phyloP scores from a whole-genome alignment of 2,888 invertebrate species.

The Eupeodes luniger region DNA sequence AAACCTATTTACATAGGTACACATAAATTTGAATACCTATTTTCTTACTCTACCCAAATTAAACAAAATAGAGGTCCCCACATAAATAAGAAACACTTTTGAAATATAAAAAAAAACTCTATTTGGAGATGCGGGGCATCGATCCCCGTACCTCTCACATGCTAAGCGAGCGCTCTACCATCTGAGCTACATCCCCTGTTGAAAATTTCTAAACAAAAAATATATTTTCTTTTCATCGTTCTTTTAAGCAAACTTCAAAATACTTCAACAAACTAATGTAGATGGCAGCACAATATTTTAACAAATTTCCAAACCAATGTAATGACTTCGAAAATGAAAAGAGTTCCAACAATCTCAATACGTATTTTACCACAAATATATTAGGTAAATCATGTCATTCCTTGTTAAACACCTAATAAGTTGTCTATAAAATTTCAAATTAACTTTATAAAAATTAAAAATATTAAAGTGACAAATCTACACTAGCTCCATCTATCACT shows the following conservation, averaged over 20 bases:
- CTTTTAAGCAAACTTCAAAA: neutral
- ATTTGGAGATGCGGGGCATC: constrained; percentile 81
- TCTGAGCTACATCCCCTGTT: constrained; percentile 84
- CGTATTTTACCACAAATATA: too few relatives aligned
- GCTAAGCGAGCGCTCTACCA: constrained; percentile 86
- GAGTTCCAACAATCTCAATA: neutral
- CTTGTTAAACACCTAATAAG: too few relatives aligned
- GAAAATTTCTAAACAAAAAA: neutral
- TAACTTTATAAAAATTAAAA: too few relatives aligned
- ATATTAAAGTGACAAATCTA: neutral
- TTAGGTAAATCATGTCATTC: too few relatives aligned
- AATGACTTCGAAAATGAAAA: neutral
- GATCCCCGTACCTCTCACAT: constrained; percentile 87
- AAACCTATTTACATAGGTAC: too few relatives aligned
- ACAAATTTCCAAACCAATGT: neutral
- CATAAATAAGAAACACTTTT: neutral
- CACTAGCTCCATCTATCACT: constrained; percentile 3
- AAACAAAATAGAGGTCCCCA: too few relatives aligned
- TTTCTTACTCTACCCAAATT: too few relatives aligned
- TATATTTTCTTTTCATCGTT: neutral
- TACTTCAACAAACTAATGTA: neutral
- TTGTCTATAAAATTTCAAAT: neutral
- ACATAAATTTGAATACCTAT: too few relatives aligned
- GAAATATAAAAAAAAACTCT: constrained; percentile 44
- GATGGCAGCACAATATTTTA: neutral